Base-by-base conservation (phyloP, 2,888 invertebrate genomes). In the Drosophila nr. fundita region DNA sequence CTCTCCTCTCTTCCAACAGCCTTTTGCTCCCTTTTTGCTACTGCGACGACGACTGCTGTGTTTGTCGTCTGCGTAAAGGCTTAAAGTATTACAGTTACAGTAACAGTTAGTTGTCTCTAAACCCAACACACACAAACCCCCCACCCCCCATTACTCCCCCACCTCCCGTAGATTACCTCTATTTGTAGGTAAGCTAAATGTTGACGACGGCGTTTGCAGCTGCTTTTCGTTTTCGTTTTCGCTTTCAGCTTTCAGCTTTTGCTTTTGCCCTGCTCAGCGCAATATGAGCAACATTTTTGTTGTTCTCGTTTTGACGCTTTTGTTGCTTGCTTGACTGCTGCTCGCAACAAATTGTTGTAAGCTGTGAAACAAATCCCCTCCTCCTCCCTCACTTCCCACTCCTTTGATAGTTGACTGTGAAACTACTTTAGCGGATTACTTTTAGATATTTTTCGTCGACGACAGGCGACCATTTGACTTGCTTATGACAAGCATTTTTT, bases 11-110 rank as follows among this genome's bases (percentile, higher is more conserved):
- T n/a, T 29, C 29, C 2, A n/a, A n/a, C 10, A 13, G 13, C 18
- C 30, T 7, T 52, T 42, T 53, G 42, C 76, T 54, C 24, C 45
- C 45, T 24, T 45, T 45, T 45, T 45, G 29, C 24, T 66, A 34
- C 52, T 59, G 32, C 59, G 21, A 45, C 45, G 45, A 45, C 55
- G n/a, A 38, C 38, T 45, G 57, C 68, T 73, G 53, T 75, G 78
- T 76, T 63, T 78, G 82, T 82, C 84, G 89, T 88, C 85, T 89
- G 89, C 84, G 84, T 87, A 83, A 87, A 76, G 85, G 89, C 87
- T 85, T 85, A 85, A 85, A 89, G 89, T 89, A 89, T 85, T 85
- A 85, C 89, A 78, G 88, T 88, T 83, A 88, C 83, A 88, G 84
- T 83, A 67, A 78, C 74, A 65, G 78, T 62, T 50, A 70, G 71